Evolutionary conservation across 2,113 vertebrate species (phyloP).

Genomic region (Sminthopsis crassicaudata): DNA sequence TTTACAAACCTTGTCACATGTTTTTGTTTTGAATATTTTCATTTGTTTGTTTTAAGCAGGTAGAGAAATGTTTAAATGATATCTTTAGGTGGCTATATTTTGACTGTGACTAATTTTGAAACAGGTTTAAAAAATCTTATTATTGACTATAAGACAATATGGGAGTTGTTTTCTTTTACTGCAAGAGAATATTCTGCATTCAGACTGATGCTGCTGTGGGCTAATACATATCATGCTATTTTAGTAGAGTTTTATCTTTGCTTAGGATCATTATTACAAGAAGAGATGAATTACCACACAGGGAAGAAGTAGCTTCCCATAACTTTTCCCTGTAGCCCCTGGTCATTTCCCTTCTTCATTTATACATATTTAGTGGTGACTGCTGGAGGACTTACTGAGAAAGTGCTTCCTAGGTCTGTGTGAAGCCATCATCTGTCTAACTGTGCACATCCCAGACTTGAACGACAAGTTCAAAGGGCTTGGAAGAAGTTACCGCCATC

Average conservation of each 20-base stretch:
- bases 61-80: background rate
- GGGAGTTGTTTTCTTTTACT: background rate
- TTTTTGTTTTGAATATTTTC: background rate
- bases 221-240: background rate
- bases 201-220: background rate
- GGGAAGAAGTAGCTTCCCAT: background rate
- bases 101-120: slow-evolving; percentile 24
- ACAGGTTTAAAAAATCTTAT: background rate
- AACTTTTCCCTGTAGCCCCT: background rate
- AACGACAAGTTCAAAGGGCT: slow-evolving; percentile 24
- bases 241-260: background rate
- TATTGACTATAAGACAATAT: background rate
- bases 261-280: background rate
- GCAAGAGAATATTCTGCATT: background rate
- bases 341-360: background rate
- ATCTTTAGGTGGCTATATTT: background rate
- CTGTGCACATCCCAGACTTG: slow-evolving; percentile 30
- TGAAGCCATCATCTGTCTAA: slow-evolving; percentile 1
- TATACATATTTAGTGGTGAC: slow-evolving; percentile 17
- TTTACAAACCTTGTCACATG: background rate
- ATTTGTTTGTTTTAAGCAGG: slow-evolving; percentile 18
- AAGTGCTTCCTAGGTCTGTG: background rate
- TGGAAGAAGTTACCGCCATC: background rate
- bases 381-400: background rate
- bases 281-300: background rate